These are phyloP conservation scores for Cerceris rybyensis DNA, from an alignment of 2,888 invertebrate species.

Conservation along the genomic window DNA sequence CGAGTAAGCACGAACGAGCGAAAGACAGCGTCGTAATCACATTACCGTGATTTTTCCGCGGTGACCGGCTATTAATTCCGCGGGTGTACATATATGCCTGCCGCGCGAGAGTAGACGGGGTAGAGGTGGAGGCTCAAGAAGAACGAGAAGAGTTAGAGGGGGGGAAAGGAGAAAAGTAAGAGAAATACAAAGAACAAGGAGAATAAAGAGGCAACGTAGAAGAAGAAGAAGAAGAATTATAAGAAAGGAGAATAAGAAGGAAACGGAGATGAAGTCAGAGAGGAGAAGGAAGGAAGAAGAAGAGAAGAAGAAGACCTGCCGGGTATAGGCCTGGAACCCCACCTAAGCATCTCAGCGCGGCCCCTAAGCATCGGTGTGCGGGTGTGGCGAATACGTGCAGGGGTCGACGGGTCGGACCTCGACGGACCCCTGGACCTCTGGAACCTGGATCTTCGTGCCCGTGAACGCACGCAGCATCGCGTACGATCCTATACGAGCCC, in stretches of 20 bases:
- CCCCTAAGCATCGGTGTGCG: constrained; percentile 78
- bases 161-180: constrained; percentile 29
- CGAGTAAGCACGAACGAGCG: constrained; percentile 74
- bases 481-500: constrained; percentile 51
- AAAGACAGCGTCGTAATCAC: constrained; percentile 79
- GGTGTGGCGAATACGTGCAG: constrained; percentile 82
- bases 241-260: constrained; percentile 14
- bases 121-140: constrained; percentile 14
- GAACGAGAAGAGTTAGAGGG: constrained; percentile 18
- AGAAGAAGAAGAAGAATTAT: constrained; percentile 9
- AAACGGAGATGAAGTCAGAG: constrained; percentile 14
- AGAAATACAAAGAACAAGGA: constrained; percentile 4
- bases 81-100: constrained; percentile 71
- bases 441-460: constrained; percentile 70
- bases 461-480: constrained; percentile 73
- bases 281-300: neutral
- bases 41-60: constrained; percentile 78
- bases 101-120: constrained; percentile 28
- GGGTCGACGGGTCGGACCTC: constrained; percentile 80
- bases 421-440: constrained; percentile 71
- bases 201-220: constrained; percentile 13
- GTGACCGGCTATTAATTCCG: constrained; percentile 80
- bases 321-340: constrained; percentile 70
- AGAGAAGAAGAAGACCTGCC: constrained; percentile 50
- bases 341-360: constrained; percentile 76